Evolutionary conservation across 2,888 invertebrate species (phyloP).

Genomic region (Oscheius sp.): DNA sequence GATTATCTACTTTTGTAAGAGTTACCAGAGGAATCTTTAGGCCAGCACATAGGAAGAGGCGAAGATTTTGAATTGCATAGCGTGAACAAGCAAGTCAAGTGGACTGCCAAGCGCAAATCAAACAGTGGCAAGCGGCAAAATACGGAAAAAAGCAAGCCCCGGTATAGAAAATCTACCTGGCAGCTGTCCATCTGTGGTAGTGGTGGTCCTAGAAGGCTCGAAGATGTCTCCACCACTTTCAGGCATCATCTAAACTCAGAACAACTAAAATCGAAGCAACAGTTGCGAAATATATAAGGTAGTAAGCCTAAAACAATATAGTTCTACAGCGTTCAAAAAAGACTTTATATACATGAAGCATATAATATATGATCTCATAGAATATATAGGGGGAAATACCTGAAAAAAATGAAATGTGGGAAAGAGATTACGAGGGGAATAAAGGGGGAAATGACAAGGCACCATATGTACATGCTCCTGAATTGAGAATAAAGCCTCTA

Average conservation of each 20-base stretch:
- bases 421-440: neutral
- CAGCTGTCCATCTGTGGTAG: neutral
- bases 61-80: neutral
- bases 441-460: neutral
- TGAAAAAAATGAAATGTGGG: constrained; percentile 25
- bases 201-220: constrained; percentile 3
- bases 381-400: constrained; percentile 4
- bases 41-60: constrained; percentile 6
- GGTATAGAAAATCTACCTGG: constrained; percentile 4
- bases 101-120: constrained; percentile 14
- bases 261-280: neutral
- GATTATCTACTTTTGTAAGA: too few species aligned
- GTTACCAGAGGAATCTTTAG: neutral
- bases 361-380: constrained; percentile 10
- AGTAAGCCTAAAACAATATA: neutral
- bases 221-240: constrained; percentile 10
- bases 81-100: neutral
- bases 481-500: constrained; percentile 1
- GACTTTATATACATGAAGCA: constrained; percentile 19
- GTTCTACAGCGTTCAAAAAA: neutral
- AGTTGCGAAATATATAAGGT: constrained; percentile 1
- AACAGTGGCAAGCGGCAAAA: neutral
- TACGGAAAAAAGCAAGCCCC: too few species aligned
- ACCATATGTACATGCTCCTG: constrained; percentile 20
- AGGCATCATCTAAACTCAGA: constrained; percentile 12